Evolutionary conservation across 1,140 invertebrate species (phyloP), one percentile per base, ranked within the genome.

Genomic region (Ectropis grisescens): DNA sequence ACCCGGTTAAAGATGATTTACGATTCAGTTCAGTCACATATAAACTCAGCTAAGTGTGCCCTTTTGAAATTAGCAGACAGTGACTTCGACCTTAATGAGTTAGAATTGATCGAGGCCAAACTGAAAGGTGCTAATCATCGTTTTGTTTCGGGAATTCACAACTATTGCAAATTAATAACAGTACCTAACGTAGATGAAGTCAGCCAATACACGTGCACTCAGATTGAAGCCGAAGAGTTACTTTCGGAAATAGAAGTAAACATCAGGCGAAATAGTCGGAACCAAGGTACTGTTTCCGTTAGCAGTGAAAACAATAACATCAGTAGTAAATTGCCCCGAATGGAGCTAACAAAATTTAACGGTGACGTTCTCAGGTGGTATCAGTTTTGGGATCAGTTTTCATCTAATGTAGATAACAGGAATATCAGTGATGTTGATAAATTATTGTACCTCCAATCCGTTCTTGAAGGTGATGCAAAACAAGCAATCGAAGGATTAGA

Each of bases 341-440:
- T 19, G 16, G 16, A 19, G 16, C 8, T 19, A 19, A 19, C 16
- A 3, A 19, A 19, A 19, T 19, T 4, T 19, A 19, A 8, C 16
- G n/a, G n/a, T n/a, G 15, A 47, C 11, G 12, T 35, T 15, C 28
- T 45, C 19, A 32, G 22, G 11, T 45, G 44, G 38, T 29, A 41
- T 28, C 27, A 37, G 2, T 47, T 47, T 34, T 47, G 38, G 35
- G 35, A 47, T 9, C 34, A n/a, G n/a, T n/a, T n/a, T n/a, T n/a
- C n/a, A n/a, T n/a, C n/a, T n/a, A n/a, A n/a, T n/a, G n/a, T n/a
- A n/a, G n/a, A 47, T 8, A 26, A 11, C 10, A 37, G 36, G 15
- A 39, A 36, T 28, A 34, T 48, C 2, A 39, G n/a, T 25, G 33
- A 48, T 16, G 45, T 48, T 6, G 40, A 48, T 28, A 48, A 48